A percentile compares a stretch with the other conserved stretches of the same genome.
These are phyloP conservation scores for Indri indri DNA, from an alignment of 2,113 vertebrate species.

Conservation along the genomic window DNA sequence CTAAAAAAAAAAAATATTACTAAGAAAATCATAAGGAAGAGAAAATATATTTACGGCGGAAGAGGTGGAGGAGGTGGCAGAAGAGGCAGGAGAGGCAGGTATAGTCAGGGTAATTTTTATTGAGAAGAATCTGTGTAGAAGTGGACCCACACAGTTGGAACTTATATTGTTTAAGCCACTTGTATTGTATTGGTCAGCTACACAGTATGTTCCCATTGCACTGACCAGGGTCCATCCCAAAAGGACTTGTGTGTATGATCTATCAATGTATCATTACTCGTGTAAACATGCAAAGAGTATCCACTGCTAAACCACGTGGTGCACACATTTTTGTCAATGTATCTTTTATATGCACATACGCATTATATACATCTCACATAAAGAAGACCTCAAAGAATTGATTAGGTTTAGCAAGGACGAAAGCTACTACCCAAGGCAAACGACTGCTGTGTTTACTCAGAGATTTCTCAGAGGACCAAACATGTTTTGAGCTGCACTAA, in stretches of 20 bases:
- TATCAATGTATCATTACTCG: background rate
- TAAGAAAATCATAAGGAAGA: background rate
- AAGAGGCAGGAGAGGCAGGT: background rate
- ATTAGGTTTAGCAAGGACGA: background rate
- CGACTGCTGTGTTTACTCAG: background rate
- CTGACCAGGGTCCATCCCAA: background rate
- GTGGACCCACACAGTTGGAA: background rate
- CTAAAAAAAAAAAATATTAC: background rate
- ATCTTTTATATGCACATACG: background rate
- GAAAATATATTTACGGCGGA: background rate
- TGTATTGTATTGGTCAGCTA: background rate
- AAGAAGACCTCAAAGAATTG: background rate
- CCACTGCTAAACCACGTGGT: too few relatives aligned
- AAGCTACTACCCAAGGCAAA: background rate
- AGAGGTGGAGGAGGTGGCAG: background rate
- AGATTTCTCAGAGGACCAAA: background rate
- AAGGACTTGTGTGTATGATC: background rate
- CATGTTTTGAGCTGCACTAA: background rate
- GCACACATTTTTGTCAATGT: background rate
- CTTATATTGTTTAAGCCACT: background rate
- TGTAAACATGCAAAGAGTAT: rapidly evolving
- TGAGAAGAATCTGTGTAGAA: background rate
- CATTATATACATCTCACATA: background rate
- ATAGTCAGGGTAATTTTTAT: background rate
- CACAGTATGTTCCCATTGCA: background rate